Percentiles rank a stretch among this genome's conserved stretches.
Conservation (phyloP, 2,113 vertebrate genomes). For the Paedocypris sp. region DNA sequence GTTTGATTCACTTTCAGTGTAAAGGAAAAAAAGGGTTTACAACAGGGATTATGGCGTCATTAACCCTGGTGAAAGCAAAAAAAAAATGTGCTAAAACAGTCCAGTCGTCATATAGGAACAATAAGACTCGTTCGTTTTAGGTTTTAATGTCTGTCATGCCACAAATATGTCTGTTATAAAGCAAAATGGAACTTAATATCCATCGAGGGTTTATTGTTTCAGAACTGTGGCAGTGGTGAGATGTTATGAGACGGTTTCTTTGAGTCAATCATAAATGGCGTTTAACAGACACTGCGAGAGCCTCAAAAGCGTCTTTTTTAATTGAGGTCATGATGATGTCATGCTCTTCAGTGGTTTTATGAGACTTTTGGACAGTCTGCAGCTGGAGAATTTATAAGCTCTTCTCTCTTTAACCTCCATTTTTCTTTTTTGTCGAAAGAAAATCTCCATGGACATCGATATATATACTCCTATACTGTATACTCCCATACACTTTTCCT, state of each 20-base stretch:
- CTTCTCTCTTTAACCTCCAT: not conserved
- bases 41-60: too few species aligned
- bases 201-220: not conserved
- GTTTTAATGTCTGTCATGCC: not conserved
- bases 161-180: not conserved
- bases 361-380: conserved; percentile 4
- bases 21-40: not conserved
- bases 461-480: not conserved
- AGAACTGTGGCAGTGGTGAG: not conserved
- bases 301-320: not conserved
- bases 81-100: too few species aligned
- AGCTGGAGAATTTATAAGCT: conserved; percentile 13
- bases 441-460: not conserved
- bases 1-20: not conserved
- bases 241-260: not conserved
- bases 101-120: not conserved
- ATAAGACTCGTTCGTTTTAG: not conserved
- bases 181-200: not conserved
- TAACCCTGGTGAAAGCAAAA: not conserved
- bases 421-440: not conserved
- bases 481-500: too few species aligned
- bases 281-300: not conserved
- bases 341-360: conserved; percentile 4
- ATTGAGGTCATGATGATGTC: conserved; percentile 27
- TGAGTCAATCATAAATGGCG: not conserved